A percentile compares a stretch with the other conserved stretches of the same genome.
Evolutionary conservation across 2,113 vertebrate species (phyloP).

Genomic region (Myrmophylax atrothorax): DNA sequence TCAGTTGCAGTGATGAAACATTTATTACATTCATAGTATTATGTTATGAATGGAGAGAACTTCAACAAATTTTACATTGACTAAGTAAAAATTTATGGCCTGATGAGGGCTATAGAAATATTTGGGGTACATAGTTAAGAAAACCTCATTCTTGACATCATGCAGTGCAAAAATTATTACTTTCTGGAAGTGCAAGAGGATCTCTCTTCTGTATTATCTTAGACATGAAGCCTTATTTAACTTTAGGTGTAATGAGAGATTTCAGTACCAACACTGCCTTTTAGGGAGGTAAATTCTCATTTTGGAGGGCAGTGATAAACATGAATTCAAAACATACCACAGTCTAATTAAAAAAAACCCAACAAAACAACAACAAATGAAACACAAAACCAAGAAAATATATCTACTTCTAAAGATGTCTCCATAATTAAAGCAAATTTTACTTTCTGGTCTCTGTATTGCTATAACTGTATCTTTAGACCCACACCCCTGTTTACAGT

Average conservation of each 20-base stretch:
- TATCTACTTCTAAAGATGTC: background rate
- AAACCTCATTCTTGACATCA: background rate
- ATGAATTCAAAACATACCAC: background rate
- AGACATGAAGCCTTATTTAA: background rate
- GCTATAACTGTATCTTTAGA: background rate
- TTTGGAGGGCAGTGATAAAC: background rate
- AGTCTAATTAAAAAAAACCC: background rate
- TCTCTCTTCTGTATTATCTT: background rate
- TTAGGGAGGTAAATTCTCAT: background rate
- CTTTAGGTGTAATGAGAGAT: background rate
- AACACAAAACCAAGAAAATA: background rate
- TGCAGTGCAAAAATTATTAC: background rate
- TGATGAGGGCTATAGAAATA: background rate
- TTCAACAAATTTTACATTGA: background rate
- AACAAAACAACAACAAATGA: background rate
- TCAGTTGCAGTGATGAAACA: background rate
- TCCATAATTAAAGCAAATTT: slow-evolving; percentile 20
- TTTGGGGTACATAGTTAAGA: background rate
- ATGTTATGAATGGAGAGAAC: background rate
- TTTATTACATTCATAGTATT: background rate
- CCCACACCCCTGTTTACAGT: background rate
- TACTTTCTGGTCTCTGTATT: background rate
- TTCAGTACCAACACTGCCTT: background rate
- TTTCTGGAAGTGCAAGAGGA: background rate
- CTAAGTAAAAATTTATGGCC: background rate